Evolutionary conservation across 2,888 invertebrate genomes (phyloP).

Genomic region (Hypomecis atomaria): DNA sequence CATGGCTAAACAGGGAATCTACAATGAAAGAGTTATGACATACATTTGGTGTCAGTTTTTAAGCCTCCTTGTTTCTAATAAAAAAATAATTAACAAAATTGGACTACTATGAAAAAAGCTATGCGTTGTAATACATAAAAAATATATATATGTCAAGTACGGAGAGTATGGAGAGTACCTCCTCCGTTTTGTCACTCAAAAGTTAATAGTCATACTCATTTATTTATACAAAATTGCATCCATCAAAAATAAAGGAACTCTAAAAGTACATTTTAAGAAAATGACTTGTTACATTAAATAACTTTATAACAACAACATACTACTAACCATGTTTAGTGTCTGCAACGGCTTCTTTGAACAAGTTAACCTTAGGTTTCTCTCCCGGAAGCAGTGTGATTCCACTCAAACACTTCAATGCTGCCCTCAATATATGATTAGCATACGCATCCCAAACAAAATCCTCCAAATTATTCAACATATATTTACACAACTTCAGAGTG

Average conservation of each 20-base stretch:
- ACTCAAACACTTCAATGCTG: slow-evolving; percentile 88
- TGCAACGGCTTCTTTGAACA: slow-evolving; percentile 59
- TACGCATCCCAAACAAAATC: slow-evolving; percentile 92
- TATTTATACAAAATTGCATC: no score
- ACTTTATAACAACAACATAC: no score
- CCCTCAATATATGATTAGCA: slow-evolving; percentile 90
- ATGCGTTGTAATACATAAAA: no score
- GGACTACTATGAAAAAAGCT: no score
- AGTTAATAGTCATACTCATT: neutral
- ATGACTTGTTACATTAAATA: no score
- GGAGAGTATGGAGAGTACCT: no score
- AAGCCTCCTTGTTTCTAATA: no score
- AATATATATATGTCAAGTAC: no score
- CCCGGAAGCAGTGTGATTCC: slow-evolving; percentile 85
- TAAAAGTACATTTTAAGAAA: neutral
- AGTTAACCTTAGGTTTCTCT: slow-evolving; percentile 73
- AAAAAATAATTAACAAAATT: no score
- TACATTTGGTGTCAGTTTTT: no score
- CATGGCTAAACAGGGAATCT: neutral
- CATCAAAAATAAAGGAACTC: neutral
- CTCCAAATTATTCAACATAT: slow-evolving; percentile 92
- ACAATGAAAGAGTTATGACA: neutral
- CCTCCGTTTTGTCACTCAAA: no score
- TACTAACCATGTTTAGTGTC: slow-evolving; percentile 58
- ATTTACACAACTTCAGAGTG: slow-evolving; percentile 89